Percentiles rank a stretch among this genome's conserved stretches.
Evolutionary conservation across 1,140 invertebrate species (phyloP).

Genomic region (Bombus confusus): DNA sequence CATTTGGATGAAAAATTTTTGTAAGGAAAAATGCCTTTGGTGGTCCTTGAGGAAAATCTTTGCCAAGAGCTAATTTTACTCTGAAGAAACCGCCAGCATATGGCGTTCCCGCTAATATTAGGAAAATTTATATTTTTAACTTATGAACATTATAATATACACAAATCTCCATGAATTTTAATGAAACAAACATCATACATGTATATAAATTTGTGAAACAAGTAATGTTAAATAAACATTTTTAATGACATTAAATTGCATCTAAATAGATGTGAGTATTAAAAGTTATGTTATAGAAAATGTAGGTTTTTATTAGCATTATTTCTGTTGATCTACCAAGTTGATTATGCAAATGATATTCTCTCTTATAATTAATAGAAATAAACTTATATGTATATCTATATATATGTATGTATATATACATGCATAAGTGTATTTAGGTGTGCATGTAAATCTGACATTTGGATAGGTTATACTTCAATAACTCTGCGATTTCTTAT

Average conservation of each 20-base stretch:
- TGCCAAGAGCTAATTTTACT: slow-evolving; percentile 94
- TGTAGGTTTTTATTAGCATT: background rate
- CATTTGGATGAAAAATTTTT: slow-evolving; percentile 99
- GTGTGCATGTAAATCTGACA: slow-evolving; percentile 24
- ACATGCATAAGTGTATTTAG: background rate
- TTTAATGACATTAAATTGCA: background rate
- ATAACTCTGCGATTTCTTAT: background rate
- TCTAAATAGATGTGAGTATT: background rate
- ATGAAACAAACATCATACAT: background rate
- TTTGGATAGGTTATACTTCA: slow-evolving; percentile 33
- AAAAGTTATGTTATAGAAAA: background rate
- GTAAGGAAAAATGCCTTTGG: slow-evolving; percentile 98
- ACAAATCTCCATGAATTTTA: background rate
- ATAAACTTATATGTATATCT: background rate
- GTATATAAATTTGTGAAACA: background rate
- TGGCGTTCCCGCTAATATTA: slow-evolving; percentile 89
- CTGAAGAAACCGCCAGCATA: slow-evolving; percentile 93
- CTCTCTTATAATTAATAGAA: background rate
- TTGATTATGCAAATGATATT: background rate
- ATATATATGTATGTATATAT: background rate
- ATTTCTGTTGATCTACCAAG: background rate
- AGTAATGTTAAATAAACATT: background rate
- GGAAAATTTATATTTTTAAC: slow-evolving; percentile 24
- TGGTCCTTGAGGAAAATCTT: slow-evolving; percentile 96
- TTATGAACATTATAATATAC: background rate